These are phyloP conservation scores for Moxostoma hubbsi DNA, from an alignment of 2,797 vertebrate genomes.

Conservation along the genomic window DNA sequence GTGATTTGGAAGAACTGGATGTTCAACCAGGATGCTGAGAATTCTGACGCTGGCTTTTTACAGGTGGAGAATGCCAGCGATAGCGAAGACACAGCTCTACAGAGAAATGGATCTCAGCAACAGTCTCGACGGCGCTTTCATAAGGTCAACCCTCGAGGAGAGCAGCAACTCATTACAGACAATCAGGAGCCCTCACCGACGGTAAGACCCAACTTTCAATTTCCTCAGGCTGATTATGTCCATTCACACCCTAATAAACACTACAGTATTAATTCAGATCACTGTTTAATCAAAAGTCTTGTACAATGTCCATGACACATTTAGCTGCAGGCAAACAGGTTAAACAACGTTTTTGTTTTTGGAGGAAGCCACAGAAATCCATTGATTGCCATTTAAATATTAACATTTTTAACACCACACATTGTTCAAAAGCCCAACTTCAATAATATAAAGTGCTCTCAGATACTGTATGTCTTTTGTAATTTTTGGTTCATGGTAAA, in stretches of 20 bases:
- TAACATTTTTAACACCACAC: no score
- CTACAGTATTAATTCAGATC: neutral
- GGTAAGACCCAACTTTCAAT: constrained; percentile 73
- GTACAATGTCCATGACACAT: neutral
- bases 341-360: neutral
- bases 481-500: no score
- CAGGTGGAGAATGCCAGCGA: constrained; percentile 95
- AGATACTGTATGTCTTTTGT: no score
- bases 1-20: constrained; percentile 88
- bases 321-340: neutral
- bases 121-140: constrained; percentile 86
- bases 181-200: constrained; percentile 81
- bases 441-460: no score
- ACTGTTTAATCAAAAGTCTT: neutral
- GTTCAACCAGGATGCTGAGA: constrained; percentile 85
- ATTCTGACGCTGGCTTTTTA: constrained; percentile 68
- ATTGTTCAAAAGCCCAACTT: no score
- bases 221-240: neutral
- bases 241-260: neutral
- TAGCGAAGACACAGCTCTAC: constrained; percentile 83
- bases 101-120: constrained; percentile 84
- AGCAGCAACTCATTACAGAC: constrained; percentile 89
- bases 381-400: no score
- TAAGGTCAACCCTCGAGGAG: constrained; percentile 86
- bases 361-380: no score